phyloP scores from a whole-genome alignment of 2,888 invertebrate genomes.

The Megaustenia siamemsis region DNA sequence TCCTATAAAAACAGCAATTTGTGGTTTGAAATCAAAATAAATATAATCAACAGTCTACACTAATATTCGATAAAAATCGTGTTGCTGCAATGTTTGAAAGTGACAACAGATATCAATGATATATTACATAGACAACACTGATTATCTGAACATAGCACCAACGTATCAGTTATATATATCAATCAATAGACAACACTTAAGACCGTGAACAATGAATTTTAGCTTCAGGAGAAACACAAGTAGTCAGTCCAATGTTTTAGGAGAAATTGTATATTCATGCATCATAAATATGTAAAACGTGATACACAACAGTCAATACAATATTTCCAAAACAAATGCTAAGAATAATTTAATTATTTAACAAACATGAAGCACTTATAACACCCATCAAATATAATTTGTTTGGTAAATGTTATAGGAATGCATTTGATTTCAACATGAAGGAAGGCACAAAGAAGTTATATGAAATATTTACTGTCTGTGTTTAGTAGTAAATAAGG shows the following conservation, averaged over 20 bases:
- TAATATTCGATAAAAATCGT: no score
- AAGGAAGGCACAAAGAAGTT: neutral
- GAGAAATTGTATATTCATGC: no score
- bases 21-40: no score
- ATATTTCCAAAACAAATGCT: neutral
- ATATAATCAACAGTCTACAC: no score
- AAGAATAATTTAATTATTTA: neutral
- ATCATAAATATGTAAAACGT: no score
- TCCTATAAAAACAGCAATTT: no score
- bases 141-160: constrained; percentile 30
- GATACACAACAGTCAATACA: neutral
- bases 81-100: no score
- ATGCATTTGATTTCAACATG: neutral
- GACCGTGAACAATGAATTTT: neutral
- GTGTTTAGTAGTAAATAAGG: no score
- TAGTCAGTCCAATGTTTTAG: neutral
- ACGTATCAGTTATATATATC: neutral
- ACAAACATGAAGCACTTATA: no score
- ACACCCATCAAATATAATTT: no score
- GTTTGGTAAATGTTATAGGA: no score
- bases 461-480: neutral
- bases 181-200: neutral
- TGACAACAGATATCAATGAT: no score
- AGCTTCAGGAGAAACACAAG: neutral
- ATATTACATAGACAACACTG: neutral